These are phyloP conservation scores for Mesocentrotus franciscanus DNA, from an alignment of 53 echinoderm and acorn worm genomes.

Conservation along the genomic window DNA sequence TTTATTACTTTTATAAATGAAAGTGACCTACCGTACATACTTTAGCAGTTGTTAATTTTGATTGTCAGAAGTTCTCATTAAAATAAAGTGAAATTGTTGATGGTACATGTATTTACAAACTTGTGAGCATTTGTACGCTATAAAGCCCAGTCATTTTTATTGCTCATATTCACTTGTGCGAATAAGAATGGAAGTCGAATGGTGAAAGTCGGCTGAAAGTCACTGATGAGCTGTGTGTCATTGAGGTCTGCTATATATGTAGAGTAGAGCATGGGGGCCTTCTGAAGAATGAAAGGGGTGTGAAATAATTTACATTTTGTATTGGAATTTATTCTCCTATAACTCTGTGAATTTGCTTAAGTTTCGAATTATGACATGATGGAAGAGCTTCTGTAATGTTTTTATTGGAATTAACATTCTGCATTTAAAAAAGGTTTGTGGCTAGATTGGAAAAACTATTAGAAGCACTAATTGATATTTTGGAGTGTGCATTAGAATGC, in stretches of 20 bases:
- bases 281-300: not conserved
- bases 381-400: not conserved
- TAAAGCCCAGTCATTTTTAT: not conserved
- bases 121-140: not conserved
- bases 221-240: constrained; percentile 6
- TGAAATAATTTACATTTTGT: not conserved
- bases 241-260: constrained; percentile 12
- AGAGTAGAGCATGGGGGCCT: not conserved
- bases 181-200: not conserved
- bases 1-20: not conserved
- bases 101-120: not conserved
- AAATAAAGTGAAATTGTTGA: not conserved
- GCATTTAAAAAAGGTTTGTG: not conserved
- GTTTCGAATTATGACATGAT: not conserved
- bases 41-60: not conserved
- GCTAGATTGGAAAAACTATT: too few species aligned
- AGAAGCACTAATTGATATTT: too few species aligned
- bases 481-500: too few species aligned
- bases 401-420: not conserved
- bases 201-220: constrained; percentile 23
- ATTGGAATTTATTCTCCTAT: too few species aligned
- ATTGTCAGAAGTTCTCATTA: not conserved
- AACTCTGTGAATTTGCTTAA: too few species aligned
- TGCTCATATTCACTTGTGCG: not conserved
- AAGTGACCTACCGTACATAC: not conserved